A percentile compares a stretch with the other conserved stretches of the same genome.
These are phyloP conservation scores for Leptopilina syphax DNA, from an alignment of 2,888 invertebrate genomes.

Conservation along the genomic window DNA sequence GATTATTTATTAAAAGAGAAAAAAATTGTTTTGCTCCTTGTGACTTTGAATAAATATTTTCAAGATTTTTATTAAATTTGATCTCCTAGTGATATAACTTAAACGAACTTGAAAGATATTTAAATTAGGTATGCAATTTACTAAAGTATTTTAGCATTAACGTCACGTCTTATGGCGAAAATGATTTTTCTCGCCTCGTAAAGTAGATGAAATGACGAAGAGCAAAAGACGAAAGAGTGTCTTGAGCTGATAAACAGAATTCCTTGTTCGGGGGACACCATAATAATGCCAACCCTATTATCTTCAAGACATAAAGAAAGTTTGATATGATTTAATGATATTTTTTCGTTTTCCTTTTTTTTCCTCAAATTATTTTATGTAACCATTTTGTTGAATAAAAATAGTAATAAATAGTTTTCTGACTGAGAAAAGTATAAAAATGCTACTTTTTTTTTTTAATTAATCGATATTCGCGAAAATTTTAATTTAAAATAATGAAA, in stretches of 20 bases:
- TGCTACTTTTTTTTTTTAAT: too few species aligned
- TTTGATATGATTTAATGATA: constrained; percentile 56
- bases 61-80: background rate
- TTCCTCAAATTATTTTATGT: too few species aligned
- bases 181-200: constrained; percentile 58
- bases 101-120: constrained; percentile 51
- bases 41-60: constrained; percentile 4
- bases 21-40: too few species aligned
- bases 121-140: constrained; percentile 59
- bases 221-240: constrained; percentile 61
- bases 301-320: constrained; percentile 62
- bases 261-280: constrained; percentile 59
- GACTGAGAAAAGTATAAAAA: too few species aligned
- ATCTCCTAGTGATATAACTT: background rate
- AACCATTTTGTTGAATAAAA: too few species aligned
- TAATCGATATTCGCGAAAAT: too few species aligned
- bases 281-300: constrained; percentile 67
- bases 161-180: constrained; percentile 57
- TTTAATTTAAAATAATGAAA: too few species aligned
- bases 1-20: too few species aligned
- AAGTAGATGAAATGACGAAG: constrained; percentile 43
- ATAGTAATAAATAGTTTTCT: too few species aligned
- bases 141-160: constrained; percentile 59
- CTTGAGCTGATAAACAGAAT: constrained; percentile 66
- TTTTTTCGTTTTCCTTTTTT: constrained; percentile 56